phyloP scores from a whole-genome alignment of 1,140 invertebrate genomes.

The Rhagoletis pomonella region DNA sequence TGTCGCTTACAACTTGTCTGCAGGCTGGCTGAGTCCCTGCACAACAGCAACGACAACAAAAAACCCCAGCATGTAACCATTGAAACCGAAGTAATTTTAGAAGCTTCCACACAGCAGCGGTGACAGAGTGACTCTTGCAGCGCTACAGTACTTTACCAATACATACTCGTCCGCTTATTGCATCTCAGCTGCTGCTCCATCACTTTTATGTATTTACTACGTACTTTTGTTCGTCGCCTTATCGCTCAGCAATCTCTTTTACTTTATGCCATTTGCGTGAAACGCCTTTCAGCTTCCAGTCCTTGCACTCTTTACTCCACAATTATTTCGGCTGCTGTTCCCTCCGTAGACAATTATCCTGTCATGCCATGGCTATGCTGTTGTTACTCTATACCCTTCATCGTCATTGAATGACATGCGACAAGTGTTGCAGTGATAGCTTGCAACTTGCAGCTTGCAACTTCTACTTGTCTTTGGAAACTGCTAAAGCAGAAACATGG shows the following conservation, averaged over 20 bases:
- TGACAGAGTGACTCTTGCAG: too few relatives aligned
- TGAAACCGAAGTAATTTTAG: too few relatives aligned
- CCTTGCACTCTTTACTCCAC: conserved; percentile 9
- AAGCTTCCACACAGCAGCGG: too few relatives aligned
- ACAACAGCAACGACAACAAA: neutral
- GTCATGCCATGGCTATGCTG: conserved; percentile 23
- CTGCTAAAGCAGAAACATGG: neutral
- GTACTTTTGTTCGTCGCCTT: too few relatives aligned
- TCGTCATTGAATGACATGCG: conserved; percentile 44
- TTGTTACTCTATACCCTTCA: conserved; percentile 42
- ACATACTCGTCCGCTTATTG: too few relatives aligned
- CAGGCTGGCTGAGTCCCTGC: neutral
- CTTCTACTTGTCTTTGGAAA: neutral
- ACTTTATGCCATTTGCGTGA: conserved; percentile 15
- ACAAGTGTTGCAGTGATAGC: conserved; percentile 51
- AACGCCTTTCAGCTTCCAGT: conserved; percentile 14
- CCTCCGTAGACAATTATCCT: conserved; percentile 39
- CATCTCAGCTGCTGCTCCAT: too few relatives aligned
- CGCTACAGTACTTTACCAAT: too few relatives aligned
- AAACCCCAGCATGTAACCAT: neutral
- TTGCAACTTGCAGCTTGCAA: conserved; percentile 30
- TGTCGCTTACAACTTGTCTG: neutral
- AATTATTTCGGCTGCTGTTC: conserved; percentile 13
- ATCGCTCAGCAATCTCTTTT: neutral
- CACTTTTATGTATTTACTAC: too few relatives aligned